Evolutionary conservation across 2,113 vertebrate genomes (phyloP).

Genomic region (Sorex araneus): DNA sequence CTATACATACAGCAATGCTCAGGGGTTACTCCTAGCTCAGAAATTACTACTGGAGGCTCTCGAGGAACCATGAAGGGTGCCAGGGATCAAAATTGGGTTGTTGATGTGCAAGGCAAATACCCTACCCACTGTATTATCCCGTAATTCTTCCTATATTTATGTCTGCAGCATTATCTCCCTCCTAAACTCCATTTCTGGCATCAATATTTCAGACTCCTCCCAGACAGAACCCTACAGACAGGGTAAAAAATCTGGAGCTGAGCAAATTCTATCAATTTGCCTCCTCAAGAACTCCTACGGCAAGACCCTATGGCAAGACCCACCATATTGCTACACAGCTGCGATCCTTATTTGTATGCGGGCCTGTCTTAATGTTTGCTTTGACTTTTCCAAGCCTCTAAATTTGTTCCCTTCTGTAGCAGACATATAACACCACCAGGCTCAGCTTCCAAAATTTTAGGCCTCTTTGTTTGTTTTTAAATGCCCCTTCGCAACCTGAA

Average conservation of each 20-base stretch:
- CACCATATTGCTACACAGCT: not conserved
- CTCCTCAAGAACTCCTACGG: not conserved
- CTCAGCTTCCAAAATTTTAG: constrained; percentile 14
- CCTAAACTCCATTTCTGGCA: not conserved
- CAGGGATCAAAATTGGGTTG: too few species aligned
- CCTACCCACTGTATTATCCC: too few species aligned
- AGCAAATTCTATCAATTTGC: not conserved
- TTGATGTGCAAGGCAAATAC: too few species aligned
- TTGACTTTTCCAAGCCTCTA: not conserved
- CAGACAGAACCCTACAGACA: not conserved
- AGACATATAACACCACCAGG: not conserved
- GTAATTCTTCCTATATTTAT: not conserved
- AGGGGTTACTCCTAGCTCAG: too few species aligned
- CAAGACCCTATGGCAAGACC: not conserved
- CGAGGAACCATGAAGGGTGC: too few species aligned
- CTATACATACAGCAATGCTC: too few species aligned
- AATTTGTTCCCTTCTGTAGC: not conserved
- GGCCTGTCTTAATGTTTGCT: not conserved
- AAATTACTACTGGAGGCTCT: too few species aligned
- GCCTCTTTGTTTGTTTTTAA: not conserved
- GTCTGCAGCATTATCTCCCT: not conserved
- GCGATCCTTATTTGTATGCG: not conserved
- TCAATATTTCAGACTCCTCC: constrained; percentile 13
- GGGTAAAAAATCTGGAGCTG: not conserved
- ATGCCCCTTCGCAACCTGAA: not conserved